Base-by-base conservation (phyloP, 2,113 vertebrate species). In the Smithornis capensis region DNA sequence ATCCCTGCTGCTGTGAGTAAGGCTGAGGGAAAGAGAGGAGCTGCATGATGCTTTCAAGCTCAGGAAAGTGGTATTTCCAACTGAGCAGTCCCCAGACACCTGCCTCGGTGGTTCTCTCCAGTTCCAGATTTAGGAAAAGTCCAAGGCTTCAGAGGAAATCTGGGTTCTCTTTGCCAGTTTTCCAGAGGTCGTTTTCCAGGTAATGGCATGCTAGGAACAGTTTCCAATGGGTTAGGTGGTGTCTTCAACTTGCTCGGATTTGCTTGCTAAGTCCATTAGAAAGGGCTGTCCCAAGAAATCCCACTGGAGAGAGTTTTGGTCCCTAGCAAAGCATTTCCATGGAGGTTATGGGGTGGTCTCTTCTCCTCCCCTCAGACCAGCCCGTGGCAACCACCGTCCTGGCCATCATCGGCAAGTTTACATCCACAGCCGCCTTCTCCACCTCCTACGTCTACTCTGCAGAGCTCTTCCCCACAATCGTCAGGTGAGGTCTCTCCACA, bases 391-490 rank as follows among this genome's bases (percentile, higher is more conserved):
- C 92, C 88, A 98, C 98, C 0, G 23, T 96, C 59, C 74, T 99
- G 71, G 98, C 98, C 3, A 83, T 97, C 56, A 65, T 97, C 0
- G 98, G 98, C 56, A 99, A 98, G 92, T 97, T 98, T 59, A 93
- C 97, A 19, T 90, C 96, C 2, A 74, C 97, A 0, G 91, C 97
- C 1, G n/a, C 97, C 7, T 98, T 98, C 35, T 97, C 98, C 31
- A 93, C 97, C 44, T 97, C 97, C 38, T 98, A 98, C 0, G 85
- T 99, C 75, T 99, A 99, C 27, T 65, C 98, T 0, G 98, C 98
- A 33, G 99, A 99, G 91, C 95, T 99, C 37, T 98, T 99, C 89
- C 99, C 99, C 12, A 89, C 86, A 0, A 4, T 98, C 2, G 7
- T 99, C 87, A 98, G 99, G 99, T 99, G 95, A 98, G 91, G 1